A percentile compares a stretch with the other conserved stretches of the same genome.
Conservation (phyloP, 2,888 invertebrate genomes). For the Troglohyphantes excavatus region DNA sequence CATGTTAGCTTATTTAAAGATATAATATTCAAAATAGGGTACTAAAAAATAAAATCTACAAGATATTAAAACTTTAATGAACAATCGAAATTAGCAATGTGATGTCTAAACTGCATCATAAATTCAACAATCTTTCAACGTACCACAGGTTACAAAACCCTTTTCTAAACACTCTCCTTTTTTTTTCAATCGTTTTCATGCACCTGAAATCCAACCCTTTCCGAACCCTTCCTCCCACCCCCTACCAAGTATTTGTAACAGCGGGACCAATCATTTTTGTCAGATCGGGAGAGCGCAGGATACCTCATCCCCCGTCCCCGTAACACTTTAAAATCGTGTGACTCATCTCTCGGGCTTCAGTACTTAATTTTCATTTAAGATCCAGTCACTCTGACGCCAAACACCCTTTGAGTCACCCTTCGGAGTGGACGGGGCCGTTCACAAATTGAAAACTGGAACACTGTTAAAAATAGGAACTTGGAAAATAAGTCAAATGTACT, state of each 20-base stretch:
- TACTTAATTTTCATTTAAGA: conserved; percentile 78
- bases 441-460: no score
- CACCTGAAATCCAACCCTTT: conserved; percentile 51
- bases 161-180: neutral
- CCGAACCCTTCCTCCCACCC: conserved; percentile 3
- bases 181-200: neutral
- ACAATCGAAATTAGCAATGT: no score
- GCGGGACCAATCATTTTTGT: conserved; percentile 1
- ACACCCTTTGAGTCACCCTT: conserved; percentile 40
- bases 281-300: conserved; percentile 1
- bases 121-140: neutral
- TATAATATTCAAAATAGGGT: no score
- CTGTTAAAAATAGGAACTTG: no score
- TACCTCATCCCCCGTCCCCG: neutral
- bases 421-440: neutral
- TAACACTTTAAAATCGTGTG: conserved; percentile 57
- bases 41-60: no score
- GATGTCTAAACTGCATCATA: no score
- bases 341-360: conserved; percentile 41
- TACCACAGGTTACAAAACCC: no score
- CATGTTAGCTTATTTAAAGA: no score
- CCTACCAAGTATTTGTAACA: neutral
- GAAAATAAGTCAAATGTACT: no score
- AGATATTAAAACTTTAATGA: no score
- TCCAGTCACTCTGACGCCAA: conserved; percentile 50